phyloP scores from a whole-genome alignment of 2,888 invertebrate species.

The Schrankia costaestrigalis region DNA sequence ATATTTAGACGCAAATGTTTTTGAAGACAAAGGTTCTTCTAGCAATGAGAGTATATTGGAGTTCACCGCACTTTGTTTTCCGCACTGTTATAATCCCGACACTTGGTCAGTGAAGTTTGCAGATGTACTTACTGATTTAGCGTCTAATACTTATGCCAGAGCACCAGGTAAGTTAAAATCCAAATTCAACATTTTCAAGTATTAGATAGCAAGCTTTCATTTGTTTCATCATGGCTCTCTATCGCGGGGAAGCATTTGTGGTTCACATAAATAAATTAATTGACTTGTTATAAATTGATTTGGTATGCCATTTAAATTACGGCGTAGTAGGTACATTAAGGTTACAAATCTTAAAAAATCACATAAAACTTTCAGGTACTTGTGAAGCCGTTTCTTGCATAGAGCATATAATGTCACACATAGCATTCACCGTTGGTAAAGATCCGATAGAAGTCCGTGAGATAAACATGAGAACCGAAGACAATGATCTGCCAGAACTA shows the following conservation, averaged over 20 bases:
- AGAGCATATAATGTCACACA: constrained; percentile 86
- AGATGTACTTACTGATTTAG: constrained; percentile 82
- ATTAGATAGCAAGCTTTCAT: too few relatives aligned
- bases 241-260: too few relatives aligned
- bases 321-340: too few relatives aligned
- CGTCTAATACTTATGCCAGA: constrained; percentile 84
- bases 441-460: constrained; percentile 81
- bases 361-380: too few relatives aligned
- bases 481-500: constrained; percentile 71
- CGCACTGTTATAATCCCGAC: constrained; percentile 78
- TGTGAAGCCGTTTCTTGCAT: constrained; percentile 81
- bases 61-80: constrained; percentile 53
- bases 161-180: too few relatives aligned
- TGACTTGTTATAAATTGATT: too few relatives aligned
- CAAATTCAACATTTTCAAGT: too few relatives aligned
- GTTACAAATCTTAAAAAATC: too few relatives aligned
- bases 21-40: constrained; percentile 73
- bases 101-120: constrained; percentile 73
- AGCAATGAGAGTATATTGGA: constrained; percentile 71
- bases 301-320: too few relatives aligned
- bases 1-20: constrained; percentile 75
- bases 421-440: constrained; percentile 76
- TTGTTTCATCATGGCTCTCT: too few relatives aligned
- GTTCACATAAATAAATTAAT: too few relatives aligned
- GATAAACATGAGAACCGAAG: constrained; percentile 73